Base-by-base conservation (phyloP, 1,140 invertebrate genomes). In the Diorhabda carinulata region DNA sequence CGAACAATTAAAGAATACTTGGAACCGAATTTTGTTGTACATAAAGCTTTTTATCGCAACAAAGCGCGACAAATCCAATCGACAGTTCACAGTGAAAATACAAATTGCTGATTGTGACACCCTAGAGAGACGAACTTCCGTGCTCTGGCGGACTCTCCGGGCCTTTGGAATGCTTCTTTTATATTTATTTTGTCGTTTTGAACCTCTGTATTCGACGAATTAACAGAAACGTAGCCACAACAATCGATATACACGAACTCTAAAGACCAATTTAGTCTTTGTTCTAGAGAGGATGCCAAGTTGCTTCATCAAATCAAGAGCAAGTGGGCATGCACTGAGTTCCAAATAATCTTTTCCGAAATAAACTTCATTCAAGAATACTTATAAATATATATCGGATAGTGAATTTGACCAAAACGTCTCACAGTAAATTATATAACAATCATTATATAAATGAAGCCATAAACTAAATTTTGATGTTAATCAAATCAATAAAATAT, bases 71-170 rank as follows among this genome's bases (percentile, higher is more conserved):
- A 52, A 43, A 43, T 43, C 64, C 64, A 57, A 65, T 65, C 64
- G 47, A n/a, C 9, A 45, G 61, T 63, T 52, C 64, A 47, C 43
- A 25, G 64, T 65, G 64, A 25, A 57, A 65, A 65, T 65, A 40
- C 64, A 65, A 25, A 65, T 65, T 57, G 64, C 64, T 65, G 64
- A 65, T 65, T 65, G 64, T 65, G 64, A 65, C 64, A 65, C 64
- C 64, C 64, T 52, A 65, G 64, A 65, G 64, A 65, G 56, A 25
- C 62, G 52, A 52, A 52, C 47, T n/a, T 8, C 47, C 6, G 47
- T 8, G n/a, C 47, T 8, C n/a, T n/a, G 47, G 6, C 47, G 47
- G n/a, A 6, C 47, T 52, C 47, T 52, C 47, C 64, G 64, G 43
- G 61, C 61, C 43, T 62, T 44, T 43, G 43, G 61, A 62, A 62